Evolutionary conservation across 2,797 vertebrate species (phyloP).

Genomic region (Halcyon chelicuti): DNA sequence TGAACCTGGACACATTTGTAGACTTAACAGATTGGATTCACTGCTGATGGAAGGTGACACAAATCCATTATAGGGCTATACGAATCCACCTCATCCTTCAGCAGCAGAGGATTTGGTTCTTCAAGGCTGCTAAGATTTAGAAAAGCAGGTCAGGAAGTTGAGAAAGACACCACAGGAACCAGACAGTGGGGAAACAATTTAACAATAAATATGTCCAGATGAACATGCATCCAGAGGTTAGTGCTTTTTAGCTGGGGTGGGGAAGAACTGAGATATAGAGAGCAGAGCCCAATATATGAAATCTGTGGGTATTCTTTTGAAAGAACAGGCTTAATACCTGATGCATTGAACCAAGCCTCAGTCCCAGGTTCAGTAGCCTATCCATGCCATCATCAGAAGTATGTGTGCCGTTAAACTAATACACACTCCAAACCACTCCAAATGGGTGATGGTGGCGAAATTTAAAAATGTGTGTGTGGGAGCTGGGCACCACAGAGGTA

Average conservation of each 20-base stretch:
- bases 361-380: neutral
- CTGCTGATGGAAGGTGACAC: neutral
- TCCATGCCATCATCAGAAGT: neutral
- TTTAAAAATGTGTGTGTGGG: neutral
- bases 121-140: neutral
- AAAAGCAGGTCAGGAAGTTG: conserved; percentile 16
- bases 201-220: neutral
- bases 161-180: neutral
- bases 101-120: neutral
- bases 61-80: neutral
- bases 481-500: neutral
- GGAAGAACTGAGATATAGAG: neutral
- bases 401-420: neutral
- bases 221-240: neutral
- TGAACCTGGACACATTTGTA: neutral
- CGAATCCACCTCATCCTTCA: neutral
- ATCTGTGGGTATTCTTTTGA: neutral
- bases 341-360: neutral
- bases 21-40: neutral
- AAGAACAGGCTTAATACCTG: neutral
- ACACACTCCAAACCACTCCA: neutral
- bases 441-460: neutral
- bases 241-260: neutral
- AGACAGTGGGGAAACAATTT: neutral
- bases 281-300: neutral